phyloP scores from a whole-genome alignment of 2,113 vertebrate genomes.

The Callopanchax toddi region DNA sequence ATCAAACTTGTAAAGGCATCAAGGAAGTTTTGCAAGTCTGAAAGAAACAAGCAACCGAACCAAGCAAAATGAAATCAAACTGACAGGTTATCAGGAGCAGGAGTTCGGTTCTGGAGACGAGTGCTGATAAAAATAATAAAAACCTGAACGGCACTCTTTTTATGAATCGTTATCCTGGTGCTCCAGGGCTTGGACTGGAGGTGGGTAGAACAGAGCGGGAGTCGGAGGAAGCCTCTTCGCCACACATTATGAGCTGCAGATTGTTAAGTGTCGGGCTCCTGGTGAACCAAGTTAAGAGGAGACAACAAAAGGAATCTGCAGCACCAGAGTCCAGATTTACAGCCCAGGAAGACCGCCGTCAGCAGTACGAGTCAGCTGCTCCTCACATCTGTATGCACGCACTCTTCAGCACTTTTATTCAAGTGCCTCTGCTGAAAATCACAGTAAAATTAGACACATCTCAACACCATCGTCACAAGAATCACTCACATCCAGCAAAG shows the following conservation, averaged over 20 bases:
- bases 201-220: constrained; percentile 47
- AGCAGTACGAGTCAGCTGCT: constrained; percentile 31
- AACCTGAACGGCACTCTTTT: constrained; percentile 22
- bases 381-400: constrained; percentile 56
- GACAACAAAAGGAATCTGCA: constrained; percentile 66
- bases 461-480: not conserved
- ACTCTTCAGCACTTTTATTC: constrained; percentile 24
- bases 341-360: constrained; percentile 48
- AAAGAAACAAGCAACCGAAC: constrained; percentile 28
- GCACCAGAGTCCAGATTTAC: constrained; percentile 42
- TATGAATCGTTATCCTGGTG: constrained; percentile 56
- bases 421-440: not conserved
- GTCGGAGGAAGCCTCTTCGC: constrained; percentile 55
- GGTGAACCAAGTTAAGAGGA: constrained; percentile 60
- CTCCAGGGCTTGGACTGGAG: constrained; percentile 49
- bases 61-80: constrained; percentile 10
- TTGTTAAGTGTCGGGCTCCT: constrained; percentile 68
- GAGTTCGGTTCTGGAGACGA: constrained; percentile 10
- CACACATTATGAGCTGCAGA: constrained; percentile 56
- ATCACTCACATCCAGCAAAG: no score
- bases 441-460: not conserved
- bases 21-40: constrained; percentile 5
- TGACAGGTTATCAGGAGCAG: constrained; percentile 16
- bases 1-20: constrained; percentile 27
- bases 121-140: constrained; percentile 2